Conservation (phyloP, 2,888 invertebrate species). For the Dexiosoma caninum region DNA sequence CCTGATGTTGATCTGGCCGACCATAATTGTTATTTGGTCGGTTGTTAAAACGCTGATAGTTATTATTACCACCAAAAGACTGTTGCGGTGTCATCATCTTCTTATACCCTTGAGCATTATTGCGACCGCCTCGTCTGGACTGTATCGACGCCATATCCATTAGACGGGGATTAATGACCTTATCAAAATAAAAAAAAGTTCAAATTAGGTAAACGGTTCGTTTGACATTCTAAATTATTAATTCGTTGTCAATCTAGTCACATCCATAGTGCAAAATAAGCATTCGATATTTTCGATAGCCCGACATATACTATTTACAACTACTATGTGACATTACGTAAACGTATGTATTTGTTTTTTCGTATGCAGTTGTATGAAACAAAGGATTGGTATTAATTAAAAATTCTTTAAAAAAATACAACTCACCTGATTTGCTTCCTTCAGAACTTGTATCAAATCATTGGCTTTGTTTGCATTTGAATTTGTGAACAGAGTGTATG, state of each 20-base stretch:
- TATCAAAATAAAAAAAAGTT: neutral
- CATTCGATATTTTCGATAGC: neutral
- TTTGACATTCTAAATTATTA: too few species aligned
- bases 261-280: neutral
- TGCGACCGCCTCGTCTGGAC: constrained; percentile 71
- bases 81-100: constrained; percentile 33
- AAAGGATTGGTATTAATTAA: too few species aligned
- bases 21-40: constrained; percentile 56
- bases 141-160: constrained; percentile 82
- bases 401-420: neutral
- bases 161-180: constrained; percentile 91
- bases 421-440: constrained; percentile 92
- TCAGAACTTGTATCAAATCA: constrained; percentile 93
- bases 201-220: neutral
- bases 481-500: constrained; percentile 97
- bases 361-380: too few species aligned
- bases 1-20: constrained; percentile 62
- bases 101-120: constrained; percentile 70
- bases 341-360: too few species aligned
- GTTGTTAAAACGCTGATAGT: constrained; percentile 52
- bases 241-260: too few species aligned
- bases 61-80: constrained; percentile 52
- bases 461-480: constrained; percentile 93
- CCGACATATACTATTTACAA: too few species aligned
- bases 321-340: too few species aligned